Evolutionary conservation across 2,797 vertebrate genomes (phyloP).

Genomic region (Balearica regulorum): DNA sequence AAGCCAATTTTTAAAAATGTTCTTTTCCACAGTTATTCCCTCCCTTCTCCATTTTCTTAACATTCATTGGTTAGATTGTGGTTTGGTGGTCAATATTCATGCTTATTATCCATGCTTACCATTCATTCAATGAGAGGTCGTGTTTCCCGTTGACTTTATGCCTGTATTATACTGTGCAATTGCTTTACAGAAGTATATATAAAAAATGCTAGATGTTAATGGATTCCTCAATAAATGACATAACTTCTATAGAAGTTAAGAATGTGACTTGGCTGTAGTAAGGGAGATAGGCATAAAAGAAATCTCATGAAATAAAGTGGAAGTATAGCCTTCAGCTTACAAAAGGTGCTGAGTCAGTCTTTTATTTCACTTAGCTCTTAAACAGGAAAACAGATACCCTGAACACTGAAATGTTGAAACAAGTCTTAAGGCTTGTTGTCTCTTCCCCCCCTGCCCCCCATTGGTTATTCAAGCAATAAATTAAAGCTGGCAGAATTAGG

Average conservation of each 20-base stretch:
- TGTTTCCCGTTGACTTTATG: background rate
- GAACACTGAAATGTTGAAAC: background rate
- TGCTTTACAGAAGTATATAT: background rate
- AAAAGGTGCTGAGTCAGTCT: background rate
- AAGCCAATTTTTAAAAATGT: background rate
- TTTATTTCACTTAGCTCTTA: background rate
- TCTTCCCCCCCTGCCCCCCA: background rate
- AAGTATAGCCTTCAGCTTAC: background rate
- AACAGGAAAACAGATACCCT: background rate
- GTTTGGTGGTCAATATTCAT: background rate
- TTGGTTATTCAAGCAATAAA: background rate
- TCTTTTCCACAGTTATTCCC: background rate
- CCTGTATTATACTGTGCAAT: background rate
- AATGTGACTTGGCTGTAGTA: background rate
- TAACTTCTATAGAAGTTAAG: background rate
- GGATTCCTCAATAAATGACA: background rate
- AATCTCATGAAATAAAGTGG: background rate
- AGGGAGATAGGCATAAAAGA: background rate
- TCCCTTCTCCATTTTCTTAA: background rate
- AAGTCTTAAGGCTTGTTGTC: background rate
- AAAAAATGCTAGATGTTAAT: background rate
- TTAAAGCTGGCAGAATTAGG: background rate
- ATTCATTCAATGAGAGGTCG: background rate
- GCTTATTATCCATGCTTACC: background rate
- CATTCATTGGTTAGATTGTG: background rate